phyloP scores from a whole-genome alignment of 2,888 invertebrate genomes.

The Tridacna crocea region DNA sequence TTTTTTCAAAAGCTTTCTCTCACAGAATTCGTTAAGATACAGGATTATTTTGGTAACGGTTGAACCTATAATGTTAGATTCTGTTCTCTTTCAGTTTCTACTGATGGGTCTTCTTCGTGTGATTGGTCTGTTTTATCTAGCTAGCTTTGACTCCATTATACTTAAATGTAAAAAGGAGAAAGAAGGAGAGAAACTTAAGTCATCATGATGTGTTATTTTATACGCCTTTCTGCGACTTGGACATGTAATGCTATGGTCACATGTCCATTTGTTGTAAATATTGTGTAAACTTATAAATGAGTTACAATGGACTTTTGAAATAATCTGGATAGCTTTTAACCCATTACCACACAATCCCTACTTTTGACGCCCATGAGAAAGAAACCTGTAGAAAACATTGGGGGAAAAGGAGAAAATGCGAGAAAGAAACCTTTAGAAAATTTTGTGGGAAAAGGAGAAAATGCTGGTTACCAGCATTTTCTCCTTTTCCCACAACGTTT shows the following conservation, averaged over 20 bases:
- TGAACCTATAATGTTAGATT: too few species aligned
- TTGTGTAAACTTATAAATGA: background rate
- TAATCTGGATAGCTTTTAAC: background rate
- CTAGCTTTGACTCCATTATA: constrained; percentile 89
- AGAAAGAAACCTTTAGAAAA: too few species aligned
- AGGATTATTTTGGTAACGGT: too few species aligned
- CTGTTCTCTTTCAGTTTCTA: constrained; percentile 86
- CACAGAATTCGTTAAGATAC: too few species aligned
- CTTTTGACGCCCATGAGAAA: too few species aligned
- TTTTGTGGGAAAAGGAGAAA: background rate
- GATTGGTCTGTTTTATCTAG: constrained; percentile 87
- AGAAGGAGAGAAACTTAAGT: constrained; percentile 36
- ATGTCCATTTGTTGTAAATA: too few species aligned
- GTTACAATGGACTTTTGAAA: background rate
- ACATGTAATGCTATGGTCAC: too few species aligned
- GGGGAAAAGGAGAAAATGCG: too few species aligned
- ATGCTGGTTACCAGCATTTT: background rate
- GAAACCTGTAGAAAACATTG: too few species aligned
- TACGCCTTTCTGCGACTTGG: background rate
- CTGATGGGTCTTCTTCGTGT: constrained; percentile 90
- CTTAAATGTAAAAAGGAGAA: constrained; percentile 84
- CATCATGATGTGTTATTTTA: background rate
- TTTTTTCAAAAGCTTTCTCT: too few species aligned
- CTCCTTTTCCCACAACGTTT: background rate
- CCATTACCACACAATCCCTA: background rate